Conservation (phyloP, 2,113 vertebrate species). For the Etheostoma spectabile region DNA sequence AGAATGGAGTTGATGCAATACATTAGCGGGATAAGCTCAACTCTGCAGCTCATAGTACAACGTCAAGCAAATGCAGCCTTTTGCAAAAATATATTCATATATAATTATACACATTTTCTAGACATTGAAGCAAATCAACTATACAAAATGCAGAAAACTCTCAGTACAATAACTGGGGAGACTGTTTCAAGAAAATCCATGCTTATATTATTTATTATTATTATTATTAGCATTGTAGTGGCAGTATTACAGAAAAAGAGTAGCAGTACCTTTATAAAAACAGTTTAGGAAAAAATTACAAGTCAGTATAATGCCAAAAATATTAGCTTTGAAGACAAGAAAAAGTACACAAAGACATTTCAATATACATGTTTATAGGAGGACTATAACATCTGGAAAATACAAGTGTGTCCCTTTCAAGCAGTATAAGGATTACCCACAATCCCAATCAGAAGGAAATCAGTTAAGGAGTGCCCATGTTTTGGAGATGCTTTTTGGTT, state of each 20-base stretch:
- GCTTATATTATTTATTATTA: conserved; percentile 10
- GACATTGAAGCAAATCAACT: conserved; percentile 62
- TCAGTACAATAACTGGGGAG: conserved; percentile 33
- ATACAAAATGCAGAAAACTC: conserved; percentile 74
- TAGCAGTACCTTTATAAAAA: conserved; percentile 67
- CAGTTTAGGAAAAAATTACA: conserved; percentile 65
- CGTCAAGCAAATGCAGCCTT: conserved; percentile 61
- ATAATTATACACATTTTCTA: conserved; percentile 71
- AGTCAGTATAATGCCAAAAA: conserved; percentile 67
- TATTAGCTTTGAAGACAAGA: conserved; percentile 65
- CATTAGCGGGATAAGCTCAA: conserved; percentile 48
- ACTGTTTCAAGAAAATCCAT: conserved; percentile 46
- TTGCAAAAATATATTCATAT: conserved; percentile 82
- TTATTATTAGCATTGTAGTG: conserved; percentile 37
- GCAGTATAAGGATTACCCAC: conserved; percentile 20
- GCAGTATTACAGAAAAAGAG: conserved; percentile 59
- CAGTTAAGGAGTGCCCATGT: conserved; percentile 40
- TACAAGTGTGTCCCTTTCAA: conserved; percentile 60
- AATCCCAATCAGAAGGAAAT: conserved; percentile 3
- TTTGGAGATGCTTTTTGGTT: conserved; percentile 70
- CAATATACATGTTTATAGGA: conserved; percentile 44
- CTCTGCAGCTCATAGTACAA: conserved; percentile 47
- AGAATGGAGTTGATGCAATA: conserved; percentile 24
- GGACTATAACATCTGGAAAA: conserved; percentile 47
- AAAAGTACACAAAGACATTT: conserved; percentile 46